Conservation (phyloP, 2,113 vertebrate genomes). For the Varanus komodoensis region DNA sequence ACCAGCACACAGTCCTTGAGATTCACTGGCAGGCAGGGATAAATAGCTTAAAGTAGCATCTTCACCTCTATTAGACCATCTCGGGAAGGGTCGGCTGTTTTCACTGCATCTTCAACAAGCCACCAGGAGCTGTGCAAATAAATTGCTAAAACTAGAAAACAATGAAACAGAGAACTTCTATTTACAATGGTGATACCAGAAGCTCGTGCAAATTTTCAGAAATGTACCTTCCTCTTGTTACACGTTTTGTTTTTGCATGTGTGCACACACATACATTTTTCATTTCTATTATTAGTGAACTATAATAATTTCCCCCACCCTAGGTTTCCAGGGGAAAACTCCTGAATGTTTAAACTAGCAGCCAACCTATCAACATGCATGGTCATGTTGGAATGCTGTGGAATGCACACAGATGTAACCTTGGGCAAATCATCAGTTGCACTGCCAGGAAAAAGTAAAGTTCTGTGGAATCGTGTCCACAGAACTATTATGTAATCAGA, state of each 20-base stretch:
- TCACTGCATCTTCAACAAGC: conserved; percentile 82
- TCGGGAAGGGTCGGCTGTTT: conserved; percentile 80
- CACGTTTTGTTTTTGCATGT: background rate
- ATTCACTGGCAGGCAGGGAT: background rate
- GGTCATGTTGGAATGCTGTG: no score
- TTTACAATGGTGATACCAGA: background rate
- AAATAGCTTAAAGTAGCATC: background rate
- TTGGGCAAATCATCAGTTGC: background rate
- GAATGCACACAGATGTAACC: background rate
- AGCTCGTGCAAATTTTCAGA: background rate
- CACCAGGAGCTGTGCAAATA: conserved; percentile 86
- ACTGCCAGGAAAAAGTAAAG: background rate
- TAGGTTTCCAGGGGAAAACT: background rate
- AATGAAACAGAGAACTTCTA: background rate
- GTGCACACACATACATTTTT: background rate
- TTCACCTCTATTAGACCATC: conserved; percentile 82
- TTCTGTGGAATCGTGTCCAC: background rate
- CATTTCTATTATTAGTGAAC: background rate
- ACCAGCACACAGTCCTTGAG: background rate
- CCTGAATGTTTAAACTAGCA: background rate
- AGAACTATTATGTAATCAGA: background rate
- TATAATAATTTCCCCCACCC: background rate
- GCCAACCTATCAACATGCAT: background rate
- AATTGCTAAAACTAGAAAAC: conserved; percentile 83
- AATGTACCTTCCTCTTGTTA: background rate